Percentiles rank a stretch among this genome's conserved stretches.
Conservation (phyloP, 2,888 invertebrate species). For the Drosophila nr. fundita region DNA sequence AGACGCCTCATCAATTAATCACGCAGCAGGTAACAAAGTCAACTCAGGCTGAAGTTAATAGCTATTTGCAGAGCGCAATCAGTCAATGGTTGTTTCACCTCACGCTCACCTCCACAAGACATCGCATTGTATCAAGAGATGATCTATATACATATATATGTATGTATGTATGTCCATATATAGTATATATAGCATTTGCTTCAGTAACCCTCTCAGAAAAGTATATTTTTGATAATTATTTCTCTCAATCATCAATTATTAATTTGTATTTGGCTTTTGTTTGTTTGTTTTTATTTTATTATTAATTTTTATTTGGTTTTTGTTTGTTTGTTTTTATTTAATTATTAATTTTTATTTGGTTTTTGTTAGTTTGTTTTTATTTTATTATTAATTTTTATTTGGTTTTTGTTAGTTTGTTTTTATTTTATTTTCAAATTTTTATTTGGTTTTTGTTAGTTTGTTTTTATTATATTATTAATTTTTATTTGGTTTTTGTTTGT, state of each 20-base stretch:
- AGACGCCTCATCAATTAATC: constrained; percentile 56
- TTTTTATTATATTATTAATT: no score
- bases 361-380: no score
- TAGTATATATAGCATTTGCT: neutral
- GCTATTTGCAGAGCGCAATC: constrained; percentile 33
- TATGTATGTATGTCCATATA: neutral
- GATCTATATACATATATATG: neutral
- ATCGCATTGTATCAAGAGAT: neutral
- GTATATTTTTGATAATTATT: neutral
- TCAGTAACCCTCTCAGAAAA: neutral
- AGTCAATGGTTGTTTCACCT: constrained; percentile 34
- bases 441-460: no score
- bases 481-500: no score
- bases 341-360: neutral
- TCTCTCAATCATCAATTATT: neutral
- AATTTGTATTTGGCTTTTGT: no score
- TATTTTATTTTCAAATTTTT: no score
- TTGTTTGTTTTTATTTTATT: neutral
- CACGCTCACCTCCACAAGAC: neutral
- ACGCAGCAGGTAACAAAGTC: constrained; percentile 32
- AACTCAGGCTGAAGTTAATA: constrained; percentile 37
- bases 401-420: no score
- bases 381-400: no score
- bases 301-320: neutral
- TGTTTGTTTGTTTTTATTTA: neutral